A percentile compares a stretch with the other conserved stretches of the same genome.
phyloP scores from a whole-genome alignment of 2,113 vertebrate species.

The Pleuronectes platessa region DNA sequence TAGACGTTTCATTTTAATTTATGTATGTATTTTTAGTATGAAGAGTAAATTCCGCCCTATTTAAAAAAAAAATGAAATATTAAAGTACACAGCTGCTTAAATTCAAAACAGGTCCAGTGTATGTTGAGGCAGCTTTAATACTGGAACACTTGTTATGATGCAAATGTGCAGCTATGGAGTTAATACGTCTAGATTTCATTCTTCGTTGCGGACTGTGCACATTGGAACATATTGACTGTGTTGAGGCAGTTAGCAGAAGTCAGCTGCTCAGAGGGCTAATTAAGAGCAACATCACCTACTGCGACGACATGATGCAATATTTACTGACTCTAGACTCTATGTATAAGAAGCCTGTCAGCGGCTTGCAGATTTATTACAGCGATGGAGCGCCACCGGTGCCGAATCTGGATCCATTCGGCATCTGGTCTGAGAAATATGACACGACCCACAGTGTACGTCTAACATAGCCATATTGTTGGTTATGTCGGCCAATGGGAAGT shows the following conservation, averaged over 20 bases:
- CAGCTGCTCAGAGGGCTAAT: neutral
- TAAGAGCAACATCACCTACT: slow-evolving; percentile 4
- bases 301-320: neutral
- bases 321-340: neutral
- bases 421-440: slow-evolving; percentile 34
- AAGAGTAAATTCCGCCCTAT: no score
- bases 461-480: slow-evolving; percentile 12
- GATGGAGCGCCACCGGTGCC: slow-evolving; percentile 8
- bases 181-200: neutral
- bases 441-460: neutral
- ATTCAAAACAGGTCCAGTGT: no score
- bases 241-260: neutral
- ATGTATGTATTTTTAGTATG: no score
- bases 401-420: slow-evolving; percentile 37
- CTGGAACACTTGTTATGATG: neutral
- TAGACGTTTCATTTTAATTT: no score
- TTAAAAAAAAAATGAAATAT: no score
- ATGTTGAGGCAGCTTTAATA: neutral
- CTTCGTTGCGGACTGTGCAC: neutral
- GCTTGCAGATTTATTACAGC: slow-evolving; percentile 1
- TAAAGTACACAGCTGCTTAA: no score
- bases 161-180: neutral
- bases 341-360: no score
- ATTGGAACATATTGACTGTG: neutral
- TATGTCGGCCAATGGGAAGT: slow-evolving; percentile 27